Evolutionary conservation across 2,888 invertebrate species (phyloP), one percentile per base, ranked within the genome.

Genomic region (Hesperia comma): DNA sequence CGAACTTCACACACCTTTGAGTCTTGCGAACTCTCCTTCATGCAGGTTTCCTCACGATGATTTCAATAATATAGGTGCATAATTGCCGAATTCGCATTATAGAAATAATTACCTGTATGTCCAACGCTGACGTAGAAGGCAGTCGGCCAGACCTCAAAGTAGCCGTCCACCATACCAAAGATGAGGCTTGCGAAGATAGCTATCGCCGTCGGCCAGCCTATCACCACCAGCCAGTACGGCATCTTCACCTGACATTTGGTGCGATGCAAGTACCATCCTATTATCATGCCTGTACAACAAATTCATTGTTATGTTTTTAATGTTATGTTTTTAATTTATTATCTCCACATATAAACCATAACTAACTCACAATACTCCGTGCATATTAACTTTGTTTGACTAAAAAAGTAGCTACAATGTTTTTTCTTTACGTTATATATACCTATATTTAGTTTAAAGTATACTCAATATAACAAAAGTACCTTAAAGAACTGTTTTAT

Each of bases 71-170:
- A 26, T 26, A 5, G 26, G 5, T 26, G 26, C 26, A 5, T 5
- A 26, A 26, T 4, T 26, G 3, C 5, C 26, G 5, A 26, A 26
- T 5, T 26, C 5, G 26, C 3, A 26, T 26, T 5, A 26, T 5
- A 10, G 8, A 10, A 1, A 3, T 12, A 10, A 10, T 82, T 83
- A 94, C 94, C 95, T 71, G 95, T 95, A 75, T 96, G 95, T 17
- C 95, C 95, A 41, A 96, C 83, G 75, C 95, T 95, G 79, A 96
- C 96, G 85, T 97, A 97, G 82, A 96, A 94, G 0, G 96, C 95
- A 3, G 95, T 95, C 5, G 94, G 93, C 79, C 95, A 94, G 7
- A 94, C 88, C 69, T 94, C 94, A 61, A 96, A 89, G 79, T 94
- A 94, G 26, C 95, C 94, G 72, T 94, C 92, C 77, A 95, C 95